phyloP scores from a whole-genome alignment of 2,797 vertebrate species.

The Remorina albescens region DNA sequence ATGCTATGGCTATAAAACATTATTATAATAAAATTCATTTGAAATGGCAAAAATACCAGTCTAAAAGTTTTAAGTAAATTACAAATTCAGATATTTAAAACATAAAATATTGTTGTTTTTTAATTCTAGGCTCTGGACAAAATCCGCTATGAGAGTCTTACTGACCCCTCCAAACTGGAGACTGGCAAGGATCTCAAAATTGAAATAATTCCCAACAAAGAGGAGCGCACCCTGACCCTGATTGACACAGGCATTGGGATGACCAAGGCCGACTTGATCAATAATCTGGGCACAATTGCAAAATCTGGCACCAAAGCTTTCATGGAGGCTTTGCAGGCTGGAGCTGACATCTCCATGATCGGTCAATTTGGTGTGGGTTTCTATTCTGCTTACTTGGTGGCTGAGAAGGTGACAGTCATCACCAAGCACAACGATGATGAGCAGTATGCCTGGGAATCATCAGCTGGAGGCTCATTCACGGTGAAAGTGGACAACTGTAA shows the following conservation, averaged over 20 bases:
- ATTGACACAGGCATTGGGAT: slow-evolving; percentile 84
- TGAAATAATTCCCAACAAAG: slow-evolving; percentile 87
- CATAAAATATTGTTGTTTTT: slow-evolving; percentile 34
- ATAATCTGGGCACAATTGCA: slow-evolving; percentile 86
- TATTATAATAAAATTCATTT: background rate
- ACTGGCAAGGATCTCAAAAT: slow-evolving; percentile 81
- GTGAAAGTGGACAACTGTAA: slow-evolving; percentile 80
- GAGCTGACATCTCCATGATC: slow-evolving; percentile 86
- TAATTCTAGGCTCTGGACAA: slow-evolving; percentile 78
- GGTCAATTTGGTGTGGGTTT: slow-evolving; percentile 86
- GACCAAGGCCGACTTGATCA: slow-evolving; percentile 87
- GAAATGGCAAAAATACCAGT: background rate
- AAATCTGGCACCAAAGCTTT: slow-evolving; percentile 86
- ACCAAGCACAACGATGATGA: slow-evolving; percentile 87
- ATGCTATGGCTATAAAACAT: background rate
- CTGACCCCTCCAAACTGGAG: slow-evolving; percentile 80
- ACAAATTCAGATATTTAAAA: too few relatives aligned
- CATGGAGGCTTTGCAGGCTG: slow-evolving; percentile 85
- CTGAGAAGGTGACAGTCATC: slow-evolving; percentile 84
- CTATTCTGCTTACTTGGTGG: slow-evolving; percentile 85
- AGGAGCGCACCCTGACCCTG: slow-evolving; percentile 82
- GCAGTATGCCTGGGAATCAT: slow-evolving; percentile 86
- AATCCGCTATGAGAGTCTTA: slow-evolving; percentile 82
- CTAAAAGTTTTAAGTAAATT: too few relatives aligned
- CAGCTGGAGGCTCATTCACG: slow-evolving; percentile 84